Evolutionary conservation across 2,888 invertebrate genomes (phyloP), one percentile per base, ranked within the genome.

Genomic region (Harpalus rubripes): DNA sequence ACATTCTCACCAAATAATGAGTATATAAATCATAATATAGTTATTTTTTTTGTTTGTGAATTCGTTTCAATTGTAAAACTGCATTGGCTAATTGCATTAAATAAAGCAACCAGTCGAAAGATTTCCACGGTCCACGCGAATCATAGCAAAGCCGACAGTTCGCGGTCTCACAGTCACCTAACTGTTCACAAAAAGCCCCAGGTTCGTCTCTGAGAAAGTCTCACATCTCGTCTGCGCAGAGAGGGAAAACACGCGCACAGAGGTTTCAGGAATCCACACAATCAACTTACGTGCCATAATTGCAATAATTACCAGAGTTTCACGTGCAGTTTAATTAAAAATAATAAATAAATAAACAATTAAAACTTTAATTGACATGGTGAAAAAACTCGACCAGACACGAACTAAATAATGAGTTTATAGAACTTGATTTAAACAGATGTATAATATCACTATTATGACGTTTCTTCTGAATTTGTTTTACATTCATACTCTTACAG

Each of bases 341-440:
- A 83, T 83, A 81, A 83, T 83, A 83, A 74, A 82, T 82, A 82
- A 82, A 83, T 83, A 83, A 83, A 83, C 83, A 83, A 83, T 83
- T 83, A 83, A 83, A 83, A 74, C 41, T 68, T 74, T 83, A 74
- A 83, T 74, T 83, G 83, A 83, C 65, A 65, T 63, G 72, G 39
- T 39, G 68, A 39, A 72, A 74, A 74, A 74, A 74, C 52, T 74
- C 72, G 44, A 74, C 72, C 44, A 74, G 44, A 44, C 72, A 74
- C 72, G 44, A 74, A 74, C 44, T 44, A 74, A 7, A 74, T 74
- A 74, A 74, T 74, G 72, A 74, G 72, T 74, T 74, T 74, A 52
- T 74, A 74, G 72, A 74, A 74, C 72, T 74, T 74, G 44, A 8
- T 72, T 72, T 5, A 72, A 72, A 74, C 72, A 44, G 16, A 44